phyloP scores from a whole-genome alignment of 2,797 vertebrate genomes.

The Sebastes steindachneri region DNA sequence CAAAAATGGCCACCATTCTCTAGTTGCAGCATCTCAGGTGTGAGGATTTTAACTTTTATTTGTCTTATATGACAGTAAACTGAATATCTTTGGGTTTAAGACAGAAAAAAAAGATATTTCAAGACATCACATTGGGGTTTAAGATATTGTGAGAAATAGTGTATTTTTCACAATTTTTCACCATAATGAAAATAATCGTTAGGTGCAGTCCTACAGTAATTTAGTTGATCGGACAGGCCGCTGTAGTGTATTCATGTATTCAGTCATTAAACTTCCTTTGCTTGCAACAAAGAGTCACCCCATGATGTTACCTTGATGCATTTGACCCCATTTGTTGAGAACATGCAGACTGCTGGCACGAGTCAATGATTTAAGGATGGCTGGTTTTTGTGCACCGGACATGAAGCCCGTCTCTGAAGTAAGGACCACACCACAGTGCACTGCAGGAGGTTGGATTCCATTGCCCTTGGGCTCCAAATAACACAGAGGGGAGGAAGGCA shows the following conservation, averaged over 20 bases:
- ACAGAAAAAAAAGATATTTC: background rate
- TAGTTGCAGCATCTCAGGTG: background rate
- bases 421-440: conserved; percentile 32
- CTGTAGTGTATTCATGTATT: background rate
- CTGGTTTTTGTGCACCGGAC: conserved; percentile 24
- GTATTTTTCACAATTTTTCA: background rate
- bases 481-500: conserved; percentile 78
- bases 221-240: background rate
- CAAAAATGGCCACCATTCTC: background rate
- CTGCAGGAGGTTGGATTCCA: conserved; percentile 73
- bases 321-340: background rate
- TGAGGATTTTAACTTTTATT: background rate
- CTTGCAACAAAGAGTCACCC: background rate
- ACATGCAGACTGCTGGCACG: background rate
- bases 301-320: background rate
- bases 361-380: conserved; percentile 5
- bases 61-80: too few species aligned
- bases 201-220: too few species aligned
- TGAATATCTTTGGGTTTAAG: background rate
- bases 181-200: too few species aligned
- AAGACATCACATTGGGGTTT: background rate
- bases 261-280: background rate
- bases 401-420: conserved; percentile 20
- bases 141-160: background rate
- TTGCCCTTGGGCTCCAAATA: conserved; percentile 86